These are phyloP conservation scores for Calameuta idolon DNA, from an alignment of 2,888 invertebrate genomes.

Conservation along the genomic window DNA sequence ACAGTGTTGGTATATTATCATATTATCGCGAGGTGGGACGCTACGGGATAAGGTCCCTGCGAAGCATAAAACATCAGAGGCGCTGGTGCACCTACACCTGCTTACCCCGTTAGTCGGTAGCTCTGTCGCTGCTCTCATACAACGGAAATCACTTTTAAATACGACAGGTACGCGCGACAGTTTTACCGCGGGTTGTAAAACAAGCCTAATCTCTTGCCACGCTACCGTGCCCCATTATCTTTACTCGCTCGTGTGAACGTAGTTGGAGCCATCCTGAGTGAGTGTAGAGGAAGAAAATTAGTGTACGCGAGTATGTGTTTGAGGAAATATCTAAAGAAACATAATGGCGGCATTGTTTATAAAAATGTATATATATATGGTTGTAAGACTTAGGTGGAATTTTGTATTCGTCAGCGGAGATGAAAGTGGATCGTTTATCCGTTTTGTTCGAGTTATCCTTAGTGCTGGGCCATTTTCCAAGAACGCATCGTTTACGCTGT, in stretches of 20 bases:
- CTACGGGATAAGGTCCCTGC: conserved; percentile 2
- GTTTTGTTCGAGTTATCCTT: background rate
- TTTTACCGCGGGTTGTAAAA: conserved; percentile 66
- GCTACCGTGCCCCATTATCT: conserved; percentile 61
- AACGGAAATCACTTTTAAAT: conserved; percentile 39
- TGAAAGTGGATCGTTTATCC: background rate
- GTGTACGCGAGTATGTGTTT: background rate
- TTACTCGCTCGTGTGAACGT: conserved; percentile 49
- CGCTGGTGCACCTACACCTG: background rate
- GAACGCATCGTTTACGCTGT: background rate
- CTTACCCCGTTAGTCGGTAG: background rate
- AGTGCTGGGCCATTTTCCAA: background rate
- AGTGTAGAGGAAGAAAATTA: background rate
- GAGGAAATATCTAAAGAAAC: background rate
- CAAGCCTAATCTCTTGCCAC: conserved; percentile 64
- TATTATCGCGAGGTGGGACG: conserved; percentile 18
- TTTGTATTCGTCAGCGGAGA: background rate
- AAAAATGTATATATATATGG: background rate
- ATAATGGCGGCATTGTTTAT: background rate
- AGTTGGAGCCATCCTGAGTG: background rate
- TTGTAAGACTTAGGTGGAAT: background rate
- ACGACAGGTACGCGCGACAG: conserved; percentile 58
- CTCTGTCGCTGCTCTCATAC: background rate
- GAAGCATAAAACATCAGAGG: conserved; percentile 27
- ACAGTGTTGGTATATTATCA: conserved; percentile 20